Conservation (phyloP, 2,113 vertebrate species). For the Galbula dea region DNA sequence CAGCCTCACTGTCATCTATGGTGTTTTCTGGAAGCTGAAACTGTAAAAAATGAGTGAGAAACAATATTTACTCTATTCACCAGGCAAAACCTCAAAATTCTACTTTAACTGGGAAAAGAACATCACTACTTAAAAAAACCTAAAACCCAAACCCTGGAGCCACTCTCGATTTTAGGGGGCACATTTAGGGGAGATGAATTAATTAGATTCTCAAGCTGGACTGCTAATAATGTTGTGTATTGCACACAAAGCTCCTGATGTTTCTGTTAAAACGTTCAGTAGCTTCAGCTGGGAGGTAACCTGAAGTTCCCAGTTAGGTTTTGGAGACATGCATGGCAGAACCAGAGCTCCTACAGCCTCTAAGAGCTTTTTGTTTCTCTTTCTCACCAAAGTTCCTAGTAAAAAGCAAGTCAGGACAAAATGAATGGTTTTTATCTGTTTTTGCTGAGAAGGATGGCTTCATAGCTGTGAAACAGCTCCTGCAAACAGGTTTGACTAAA, state of each 20-base stretch:
- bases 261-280: neutral
- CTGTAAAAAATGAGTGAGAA: neutral
- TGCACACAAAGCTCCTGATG: neutral
- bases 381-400: neutral
- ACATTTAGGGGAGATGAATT: neutral
- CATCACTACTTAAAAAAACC: neutral
- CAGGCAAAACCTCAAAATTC: neutral
- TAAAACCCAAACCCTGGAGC: neutral
- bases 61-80: neutral
- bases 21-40: slow-evolving; percentile 1
- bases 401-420: neutral
- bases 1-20: neutral
- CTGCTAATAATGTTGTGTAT: neutral
- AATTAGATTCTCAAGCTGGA: neutral
- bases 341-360: neutral
- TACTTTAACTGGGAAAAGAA: neutral
- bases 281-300: neutral
- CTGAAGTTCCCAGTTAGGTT: neutral
- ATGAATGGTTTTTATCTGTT: neutral
- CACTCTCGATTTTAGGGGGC: neutral
- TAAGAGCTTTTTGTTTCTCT: neutral
- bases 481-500: neutral
- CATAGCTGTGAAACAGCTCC: neutral
- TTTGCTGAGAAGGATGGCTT: neutral
- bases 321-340: neutral